Conservation (phyloP, 2,888 invertebrate genomes). For the Polymixis lichenea region DNA sequence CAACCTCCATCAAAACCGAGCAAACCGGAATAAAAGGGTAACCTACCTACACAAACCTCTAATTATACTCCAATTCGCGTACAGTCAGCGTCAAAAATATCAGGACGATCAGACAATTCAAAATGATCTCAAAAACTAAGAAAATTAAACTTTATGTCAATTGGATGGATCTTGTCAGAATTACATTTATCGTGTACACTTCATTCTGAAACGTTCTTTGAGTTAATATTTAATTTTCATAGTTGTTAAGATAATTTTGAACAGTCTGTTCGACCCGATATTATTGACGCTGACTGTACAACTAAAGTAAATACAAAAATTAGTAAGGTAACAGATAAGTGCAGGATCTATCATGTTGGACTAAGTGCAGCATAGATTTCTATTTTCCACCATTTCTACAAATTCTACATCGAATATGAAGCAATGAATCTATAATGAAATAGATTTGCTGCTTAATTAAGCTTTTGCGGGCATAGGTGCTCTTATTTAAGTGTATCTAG, state of each 20-base stretch:
- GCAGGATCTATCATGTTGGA: slow-evolving; percentile 5
- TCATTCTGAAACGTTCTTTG: too few species aligned
- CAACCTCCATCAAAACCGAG: neutral
- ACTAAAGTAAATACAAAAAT: slow-evolving; percentile 1
- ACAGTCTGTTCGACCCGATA: too few species aligned
- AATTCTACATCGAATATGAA: slow-evolving; percentile 16
- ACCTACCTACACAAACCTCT: slow-evolving; percentile 7
- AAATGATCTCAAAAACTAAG: too few species aligned
- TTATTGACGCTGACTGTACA: neutral
- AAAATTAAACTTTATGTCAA: too few species aligned
- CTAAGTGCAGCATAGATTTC: slow-evolving; percentile 1
- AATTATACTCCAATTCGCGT: slow-evolving; percentile 6
- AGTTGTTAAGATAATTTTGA: too few species aligned
- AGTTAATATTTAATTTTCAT: too few species aligned
- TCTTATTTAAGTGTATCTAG: slow-evolving; percentile 20
- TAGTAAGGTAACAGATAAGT: slow-evolving; percentile 15
- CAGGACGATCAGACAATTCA: too few species aligned
- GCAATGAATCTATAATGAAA: slow-evolving; percentile 14
- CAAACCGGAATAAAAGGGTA: slow-evolving; percentile 12
- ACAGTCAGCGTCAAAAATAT: neutral
- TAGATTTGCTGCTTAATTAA: neutral
- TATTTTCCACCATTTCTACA: slow-evolving; percentile 7
- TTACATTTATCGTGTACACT: too few species aligned
- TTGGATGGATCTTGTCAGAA: too few species aligned
- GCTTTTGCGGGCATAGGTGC: neutral